Base-by-base conservation (phyloP, 2,113 vertebrate species). In the Otus sunia region DNA sequence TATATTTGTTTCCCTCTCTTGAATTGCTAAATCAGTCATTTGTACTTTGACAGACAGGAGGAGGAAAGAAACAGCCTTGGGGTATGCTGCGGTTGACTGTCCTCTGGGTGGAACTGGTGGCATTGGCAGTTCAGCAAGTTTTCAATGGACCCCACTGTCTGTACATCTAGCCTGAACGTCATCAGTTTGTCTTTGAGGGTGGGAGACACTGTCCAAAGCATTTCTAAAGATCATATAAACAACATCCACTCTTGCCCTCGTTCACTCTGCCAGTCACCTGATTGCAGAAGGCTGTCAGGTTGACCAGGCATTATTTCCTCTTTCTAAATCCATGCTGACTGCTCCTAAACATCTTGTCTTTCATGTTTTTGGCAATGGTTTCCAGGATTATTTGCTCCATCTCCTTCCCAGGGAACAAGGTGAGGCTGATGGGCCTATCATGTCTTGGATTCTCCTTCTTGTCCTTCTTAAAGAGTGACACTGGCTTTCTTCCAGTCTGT, bases 381-480 rank as follows among this genome's bases (percentile, higher is more conserved):
- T 89, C 22, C 36, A 58, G 59, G 9, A 22, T 47, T 50, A 89
- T 82, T 77, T 37, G 30, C 8, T 73, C 14, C 26, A 37, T 20
- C 3, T 62, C 9, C 34, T 6, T 49, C 69, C 15, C 32, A 92
- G 15, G 25, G 50, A 64, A 55, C 43, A 60, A 26, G 6, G 23
- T 29, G 9, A 59, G 32, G 55, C 20, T 64, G 30, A 55, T 55
- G 15, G 15, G 17, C 13, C 23, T 45, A 29, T 53, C 0, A 0
- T 34, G 32, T 36, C 66, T 74, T 49, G 30, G n/a, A 26, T 58
- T 63, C 75, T 86, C 49, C 14, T 87, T 45, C 52, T 36, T 62
- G 27, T 8, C 15, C 30, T 27, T 53, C 36, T 72, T 47, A 29
- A 62, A 68, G 9, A 63, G 8, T 1, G 0, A 47, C 0, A 0